These are phyloP conservation scores for Zaprionus lachaisei DNA, from an alignment of 1,140 invertebrate species.

Conservation along the genomic window DNA sequence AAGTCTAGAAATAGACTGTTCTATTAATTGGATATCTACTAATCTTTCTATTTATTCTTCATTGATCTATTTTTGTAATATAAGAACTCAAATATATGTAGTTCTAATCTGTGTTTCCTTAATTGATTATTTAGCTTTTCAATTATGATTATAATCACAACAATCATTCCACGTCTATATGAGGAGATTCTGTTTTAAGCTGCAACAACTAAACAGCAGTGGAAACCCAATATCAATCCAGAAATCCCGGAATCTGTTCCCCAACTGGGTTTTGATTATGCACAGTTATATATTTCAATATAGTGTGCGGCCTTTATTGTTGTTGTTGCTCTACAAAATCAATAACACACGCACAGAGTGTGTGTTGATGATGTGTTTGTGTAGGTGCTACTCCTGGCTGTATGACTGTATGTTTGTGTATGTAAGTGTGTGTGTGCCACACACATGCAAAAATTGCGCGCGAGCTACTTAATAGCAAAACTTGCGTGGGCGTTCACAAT, in stretches of 20 bases:
- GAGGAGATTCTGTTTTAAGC: not conserved
- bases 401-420: constrained; percentile 4
- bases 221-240: not conserved
- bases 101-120: too few relatives aligned
- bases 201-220: not conserved
- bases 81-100: too few relatives aligned
- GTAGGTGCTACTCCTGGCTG: not conserved
- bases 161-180: not conserved
- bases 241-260: not conserved
- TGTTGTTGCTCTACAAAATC: constrained; percentile 69
- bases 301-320: not conserved
- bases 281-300: not conserved
- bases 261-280: not conserved
- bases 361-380: constrained; percentile 4
- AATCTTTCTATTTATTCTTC: too few relatives aligned
- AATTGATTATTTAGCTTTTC: too few relatives aligned
- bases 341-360: constrained; percentile 54
- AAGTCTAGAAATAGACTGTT: too few relatives aligned
- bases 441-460: constrained; percentile 61
- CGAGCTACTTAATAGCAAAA: constrained; percentile 33
- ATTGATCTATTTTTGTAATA: too few relatives aligned
- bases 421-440: constrained; percentile 26
- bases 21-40: too few relatives aligned
- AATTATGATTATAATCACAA: too few relatives aligned
- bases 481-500: constrained; percentile 22